A percentile compares a stretch with the other conserved stretches of the same genome.
These are phyloP conservation scores for Drosophila ercepeae DNA, from an alignment of 1,140 invertebrate species.

Conservation along the genomic window DNA sequence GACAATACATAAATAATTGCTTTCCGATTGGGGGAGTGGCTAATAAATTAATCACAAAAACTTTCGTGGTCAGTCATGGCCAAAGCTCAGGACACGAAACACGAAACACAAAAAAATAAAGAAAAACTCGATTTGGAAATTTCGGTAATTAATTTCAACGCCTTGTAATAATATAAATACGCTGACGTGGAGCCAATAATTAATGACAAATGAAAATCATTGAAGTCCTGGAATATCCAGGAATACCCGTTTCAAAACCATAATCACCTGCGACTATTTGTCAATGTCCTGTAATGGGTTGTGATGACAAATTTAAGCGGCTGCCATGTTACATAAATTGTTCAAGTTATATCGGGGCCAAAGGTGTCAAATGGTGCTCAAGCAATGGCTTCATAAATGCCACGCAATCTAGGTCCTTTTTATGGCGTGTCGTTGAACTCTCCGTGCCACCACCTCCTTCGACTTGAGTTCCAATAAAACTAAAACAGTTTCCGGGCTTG, in stretches of 20 bases:
- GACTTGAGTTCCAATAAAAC: slow-evolving; percentile 10
- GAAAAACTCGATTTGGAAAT: slow-evolving; percentile 15
- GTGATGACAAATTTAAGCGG: slow-evolving; percentile 42
- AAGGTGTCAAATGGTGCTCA: slow-evolving; percentile 50
- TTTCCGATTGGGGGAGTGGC: slow-evolving; percentile 30
- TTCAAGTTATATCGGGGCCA: slow-evolving; percentile 43
- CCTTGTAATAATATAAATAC: slow-evolving; percentile 52
- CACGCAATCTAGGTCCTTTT: slow-evolving; percentile 25
- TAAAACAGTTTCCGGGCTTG: slow-evolving; percentile 34
- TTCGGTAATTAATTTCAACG: slow-evolving; percentile 53
- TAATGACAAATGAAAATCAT: too few relatives aligned
- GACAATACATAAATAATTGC: slow-evolving; percentile 51
- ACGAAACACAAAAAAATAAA: not conserved
- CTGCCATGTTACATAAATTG: slow-evolving; percentile 47
- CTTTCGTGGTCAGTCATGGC: slow-evolving; percentile 34
- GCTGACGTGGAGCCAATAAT: slow-evolving; percentile 52
- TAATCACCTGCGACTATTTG: slow-evolving; percentile 2
- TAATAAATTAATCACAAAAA: slow-evolving; percentile 51
- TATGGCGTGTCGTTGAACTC: slow-evolving; percentile 39
- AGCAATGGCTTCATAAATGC: slow-evolving; percentile 41
- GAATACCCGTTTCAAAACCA: not conserved
- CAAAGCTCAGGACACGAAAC: slow-evolving; percentile 41
- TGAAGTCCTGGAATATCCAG: too few relatives aligned
- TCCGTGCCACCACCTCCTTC: too few relatives aligned
- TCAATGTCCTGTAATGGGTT: slow-evolving; percentile 12